Evolutionary conservation across 1,140 invertebrate species (phyloP).

Genomic region (Drosophila insularis): DNA sequence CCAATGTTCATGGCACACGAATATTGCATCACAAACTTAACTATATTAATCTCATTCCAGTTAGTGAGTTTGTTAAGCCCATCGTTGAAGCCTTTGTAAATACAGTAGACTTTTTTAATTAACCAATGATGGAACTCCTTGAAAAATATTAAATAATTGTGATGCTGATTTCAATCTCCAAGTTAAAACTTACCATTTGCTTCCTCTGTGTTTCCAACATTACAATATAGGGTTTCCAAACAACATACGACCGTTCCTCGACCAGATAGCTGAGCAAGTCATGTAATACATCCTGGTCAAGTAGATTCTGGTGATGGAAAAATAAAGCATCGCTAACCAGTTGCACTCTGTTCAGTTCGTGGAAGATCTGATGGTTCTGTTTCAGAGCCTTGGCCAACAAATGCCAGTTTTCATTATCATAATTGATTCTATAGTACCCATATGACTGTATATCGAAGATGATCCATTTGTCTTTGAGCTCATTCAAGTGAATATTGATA

Average conservation of each 20-base stretch:
- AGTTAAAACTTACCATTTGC: neutral
- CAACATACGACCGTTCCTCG: neutral
- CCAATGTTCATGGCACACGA: neutral
- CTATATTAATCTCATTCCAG: neutral
- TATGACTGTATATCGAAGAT: neutral
- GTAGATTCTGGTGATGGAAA: neutral
- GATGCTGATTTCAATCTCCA: neutral
- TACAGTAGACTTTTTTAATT: neutral
- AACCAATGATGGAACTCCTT: neutral
- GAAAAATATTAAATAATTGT: neutral
- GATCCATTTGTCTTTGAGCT: neutral
- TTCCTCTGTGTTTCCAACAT: neutral
- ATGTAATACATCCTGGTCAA: neutral
- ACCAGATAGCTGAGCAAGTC: neutral
- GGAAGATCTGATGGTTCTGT: neutral
- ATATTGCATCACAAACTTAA: neutral
- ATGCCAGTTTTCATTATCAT: neutral
- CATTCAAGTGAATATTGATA: neutral
- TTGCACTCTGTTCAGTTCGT: neutral
- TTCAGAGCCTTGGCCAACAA: neutral
- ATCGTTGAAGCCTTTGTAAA: neutral
- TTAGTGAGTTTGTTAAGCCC: neutral
- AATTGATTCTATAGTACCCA: neutral
- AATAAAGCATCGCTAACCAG: neutral
- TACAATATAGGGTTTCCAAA: neutral